Percentiles rank a stretch among this genome's conserved stretches.
Evolutionary conservation across 2,113 vertebrate genomes (phyloP).

Genomic region (Megaceryle torquata): DNA sequence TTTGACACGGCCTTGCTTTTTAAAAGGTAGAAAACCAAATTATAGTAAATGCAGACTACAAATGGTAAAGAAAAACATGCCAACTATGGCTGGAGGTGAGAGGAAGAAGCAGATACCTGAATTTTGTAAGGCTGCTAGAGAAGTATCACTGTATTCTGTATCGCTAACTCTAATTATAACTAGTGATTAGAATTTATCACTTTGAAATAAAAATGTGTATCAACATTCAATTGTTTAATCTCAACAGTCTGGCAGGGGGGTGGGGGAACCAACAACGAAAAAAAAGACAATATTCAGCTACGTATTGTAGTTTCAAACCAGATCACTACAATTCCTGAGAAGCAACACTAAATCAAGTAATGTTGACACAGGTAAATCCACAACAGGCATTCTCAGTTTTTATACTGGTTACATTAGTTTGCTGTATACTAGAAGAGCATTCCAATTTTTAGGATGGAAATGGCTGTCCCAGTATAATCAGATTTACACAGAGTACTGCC

Average conservation of each 20-base stretch:
- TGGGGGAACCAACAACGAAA: not conserved
- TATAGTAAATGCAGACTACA: not conserved
- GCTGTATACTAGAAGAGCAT: not conserved
- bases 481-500: not conserved
- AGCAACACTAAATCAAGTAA: not conserved
- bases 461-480: not conserved
- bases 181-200: not conserved
- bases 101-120: not conserved
- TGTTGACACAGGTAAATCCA: not conserved
- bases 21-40: not conserved
- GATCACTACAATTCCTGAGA: not conserved
- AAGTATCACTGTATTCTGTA: not conserved
- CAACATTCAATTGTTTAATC: not conserved
- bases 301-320: not conserved
- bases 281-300: not conserved
- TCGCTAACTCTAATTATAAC: not conserved
- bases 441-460: not conserved
- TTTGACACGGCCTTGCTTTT: not conserved
- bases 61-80: not conserved
- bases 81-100: not conserved
- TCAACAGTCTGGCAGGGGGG: not conserved
- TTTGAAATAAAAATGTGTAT: not conserved
- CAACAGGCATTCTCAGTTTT: not conserved
- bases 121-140: not conserved
- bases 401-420: not conserved